Evolutionary conservation across 2,888 invertebrate genomes (phyloP), one percentile per base, ranked within the genome.

Genomic region (Thymelicus acteon): DNA sequence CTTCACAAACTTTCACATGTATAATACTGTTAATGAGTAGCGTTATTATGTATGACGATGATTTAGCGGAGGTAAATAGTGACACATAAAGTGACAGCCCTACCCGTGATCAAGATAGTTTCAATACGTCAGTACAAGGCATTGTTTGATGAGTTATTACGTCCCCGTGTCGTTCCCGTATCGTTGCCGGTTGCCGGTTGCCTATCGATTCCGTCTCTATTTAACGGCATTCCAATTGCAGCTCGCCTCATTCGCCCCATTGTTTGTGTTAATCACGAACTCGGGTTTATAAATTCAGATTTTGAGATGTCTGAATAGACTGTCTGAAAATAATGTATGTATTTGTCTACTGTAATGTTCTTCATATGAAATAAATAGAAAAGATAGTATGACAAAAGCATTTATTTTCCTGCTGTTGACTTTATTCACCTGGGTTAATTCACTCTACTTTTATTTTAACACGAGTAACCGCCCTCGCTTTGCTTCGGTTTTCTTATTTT

Each of bases 101-200:
- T 57, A 57, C 10, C 13, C 31, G 31, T 57, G 12, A 52, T 31
- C 57, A 31, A 31, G 31, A 58, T 58, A 58, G 58, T 58, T 58
- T 58, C 58, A 39, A n/a, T 37, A 58, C 58, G 12, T 54, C 54
- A 58, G 5, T 5, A 19, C 52, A 24, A 58, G 37, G 58, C 31
- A 39, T 58, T 58, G 58, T 58, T 57, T 58, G 37, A 58, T 58
- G 58, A 58, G 39, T 58, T 58, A 58, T 58, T 58, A 58, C 58
- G 58, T n/a, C 31, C 37, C n/a, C 58, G 13, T 58, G 58, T 58
- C 58, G 39, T 58, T 2, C 58, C n/a, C 58, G 58, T 39, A 8
- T 58, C 37, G 58, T 39, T 6, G 37, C 13, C 3, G 8, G 40
- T 40, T 8, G 4, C 31, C 5, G 31, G 54, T 37, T 4, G 31